A percentile compares a stretch with the other conserved stretches of the same genome.
Conservation (phyloP, 1,140 invertebrate genomes). For the Drosophila eugracilis region DNA sequence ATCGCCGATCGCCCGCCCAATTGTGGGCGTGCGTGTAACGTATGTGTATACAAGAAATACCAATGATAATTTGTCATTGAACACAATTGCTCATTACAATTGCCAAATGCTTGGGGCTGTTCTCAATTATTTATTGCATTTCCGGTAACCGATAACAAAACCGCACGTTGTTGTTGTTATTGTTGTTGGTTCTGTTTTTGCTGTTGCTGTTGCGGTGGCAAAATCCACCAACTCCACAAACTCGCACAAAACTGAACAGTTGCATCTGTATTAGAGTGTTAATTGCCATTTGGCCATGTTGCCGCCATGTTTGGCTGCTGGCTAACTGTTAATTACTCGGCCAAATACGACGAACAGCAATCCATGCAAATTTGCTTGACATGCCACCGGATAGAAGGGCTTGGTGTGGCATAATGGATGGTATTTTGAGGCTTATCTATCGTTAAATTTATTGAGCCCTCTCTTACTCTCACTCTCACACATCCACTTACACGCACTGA, state of each 20-base stretch:
- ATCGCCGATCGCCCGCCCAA: slow-evolving; percentile 16
- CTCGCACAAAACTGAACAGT: too few species aligned
- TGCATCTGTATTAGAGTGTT: slow-evolving; percentile 55
- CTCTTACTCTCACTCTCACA: not conserved
- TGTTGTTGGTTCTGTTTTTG: slow-evolving; percentile 6
- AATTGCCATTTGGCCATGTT: slow-evolving; percentile 57
- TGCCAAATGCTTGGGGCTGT: slow-evolving; percentile 27
- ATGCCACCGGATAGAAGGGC: slow-evolving; percentile 18
- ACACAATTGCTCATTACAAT: slow-evolving; percentile 63
- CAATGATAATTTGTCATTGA: slow-evolving; percentile 68
- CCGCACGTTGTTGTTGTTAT: slow-evolving; percentile 17
- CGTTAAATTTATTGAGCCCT: slow-evolving; percentile 35
- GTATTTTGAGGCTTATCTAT: slow-evolving; percentile 32
- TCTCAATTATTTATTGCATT: slow-evolving; percentile 74
- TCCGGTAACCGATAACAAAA: slow-evolving; percentile 59
- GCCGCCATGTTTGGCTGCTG: slow-evolving; percentile 62
- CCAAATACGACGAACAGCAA: slow-evolving; percentile 54
- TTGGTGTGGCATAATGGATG: slow-evolving; percentile 35
- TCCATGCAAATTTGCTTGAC: slow-evolving; percentile 56
- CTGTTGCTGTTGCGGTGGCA: slow-evolving; percentile 1
- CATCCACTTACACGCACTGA: slow-evolving; percentile 26
- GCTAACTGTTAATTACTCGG: slow-evolving; percentile 70
- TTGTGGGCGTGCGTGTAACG: slow-evolving; percentile 26
- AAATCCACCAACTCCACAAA: slow-evolving; percentile 6
- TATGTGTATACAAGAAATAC: slow-evolving; percentile 29